phyloP scores from a whole-genome alignment of 2,888 invertebrate species.

The Erebia aethiops region DNA sequence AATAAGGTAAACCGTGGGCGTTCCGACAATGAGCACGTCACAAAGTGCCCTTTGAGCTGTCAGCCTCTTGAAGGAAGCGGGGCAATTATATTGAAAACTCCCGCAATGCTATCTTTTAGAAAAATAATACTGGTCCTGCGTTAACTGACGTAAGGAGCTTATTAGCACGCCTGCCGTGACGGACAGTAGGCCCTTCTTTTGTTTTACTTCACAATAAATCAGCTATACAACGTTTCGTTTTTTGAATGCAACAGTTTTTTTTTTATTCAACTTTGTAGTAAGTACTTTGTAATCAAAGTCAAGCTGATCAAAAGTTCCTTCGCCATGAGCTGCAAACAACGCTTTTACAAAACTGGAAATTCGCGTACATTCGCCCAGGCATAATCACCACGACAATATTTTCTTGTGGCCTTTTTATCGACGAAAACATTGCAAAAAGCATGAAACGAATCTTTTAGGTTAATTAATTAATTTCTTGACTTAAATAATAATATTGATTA shows the following conservation, averaged over 20 bases:
- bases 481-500: too few relatives aligned
- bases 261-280: background rate
- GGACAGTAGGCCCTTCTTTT: slow-evolving; percentile 48
- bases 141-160: slow-evolving; percentile 73
- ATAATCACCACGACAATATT: too few relatives aligned
- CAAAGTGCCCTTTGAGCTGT: slow-evolving; percentile 79
- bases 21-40: slow-evolving; percentile 80
- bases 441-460: too few relatives aligned
- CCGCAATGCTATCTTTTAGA: slow-evolving; percentile 77
- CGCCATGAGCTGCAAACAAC: background rate
- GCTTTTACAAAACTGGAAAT: too few relatives aligned
- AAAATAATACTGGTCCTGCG: slow-evolving; percentile 74
- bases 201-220: slow-evolving; percentile 35
- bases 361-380: too few relatives aligned
- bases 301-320: background rate
- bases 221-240: slow-evolving; percentile 33
- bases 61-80: slow-evolving; percentile 78
- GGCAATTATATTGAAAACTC: slow-evolving; percentile 82
- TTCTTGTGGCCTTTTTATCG: too few relatives aligned
- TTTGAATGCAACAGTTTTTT: slow-evolving; percentile 15
- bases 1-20: slow-evolving; percentile 80
- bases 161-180: slow-evolving; percentile 71
- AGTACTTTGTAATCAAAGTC: slow-evolving; percentile 4
- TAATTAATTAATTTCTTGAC: too few relatives aligned
- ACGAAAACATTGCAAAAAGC: too few relatives aligned